Conservation (phyloP, 2,888 invertebrate species). For the Acleris holmiana region DNA sequence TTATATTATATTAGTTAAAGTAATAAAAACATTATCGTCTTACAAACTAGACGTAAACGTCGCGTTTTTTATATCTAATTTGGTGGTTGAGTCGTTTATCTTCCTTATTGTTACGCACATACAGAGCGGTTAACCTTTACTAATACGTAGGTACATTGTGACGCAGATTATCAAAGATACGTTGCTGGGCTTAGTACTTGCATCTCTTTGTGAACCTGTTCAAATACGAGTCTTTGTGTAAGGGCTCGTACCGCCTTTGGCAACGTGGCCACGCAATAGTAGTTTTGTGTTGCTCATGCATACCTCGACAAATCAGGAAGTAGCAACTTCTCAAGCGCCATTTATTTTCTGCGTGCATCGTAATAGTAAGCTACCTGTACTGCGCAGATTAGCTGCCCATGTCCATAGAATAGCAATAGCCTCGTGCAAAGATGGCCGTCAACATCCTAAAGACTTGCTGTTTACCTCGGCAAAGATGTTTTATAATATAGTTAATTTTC, state of each 20-base stretch:
- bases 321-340: conserved; percentile 9
- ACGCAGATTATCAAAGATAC: conserved; percentile 1
- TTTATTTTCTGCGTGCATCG: conserved; percentile 28
- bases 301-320: conserved; percentile 32
- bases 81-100: conserved; percentile 13
- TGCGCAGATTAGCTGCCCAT: conserved; percentile 8
- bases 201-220: conserved; percentile 17
- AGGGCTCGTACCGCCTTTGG: neutral
- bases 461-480: neutral
- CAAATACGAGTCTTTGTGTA: conserved; percentile 6
- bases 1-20: no score
- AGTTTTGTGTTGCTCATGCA: conserved; percentile 37
- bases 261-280: conserved; percentile 37
- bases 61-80: conserved; percentile 9
- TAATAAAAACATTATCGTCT: no score
- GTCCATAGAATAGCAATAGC: conserved; percentile 29
- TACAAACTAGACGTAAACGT: no score
- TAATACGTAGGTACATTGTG: conserved; percentile 1
- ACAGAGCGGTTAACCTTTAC: conserved; percentile 17
- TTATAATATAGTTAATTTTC: neutral
- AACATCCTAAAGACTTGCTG: neutral
- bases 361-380: neutral
- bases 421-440: conserved; percentile 12
- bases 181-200: no score
- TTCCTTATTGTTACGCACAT: conserved; percentile 16